phyloP scores from a whole-genome alignment of 2,797 vertebrate genomes.

The Phylloscopus collybita region DNA sequence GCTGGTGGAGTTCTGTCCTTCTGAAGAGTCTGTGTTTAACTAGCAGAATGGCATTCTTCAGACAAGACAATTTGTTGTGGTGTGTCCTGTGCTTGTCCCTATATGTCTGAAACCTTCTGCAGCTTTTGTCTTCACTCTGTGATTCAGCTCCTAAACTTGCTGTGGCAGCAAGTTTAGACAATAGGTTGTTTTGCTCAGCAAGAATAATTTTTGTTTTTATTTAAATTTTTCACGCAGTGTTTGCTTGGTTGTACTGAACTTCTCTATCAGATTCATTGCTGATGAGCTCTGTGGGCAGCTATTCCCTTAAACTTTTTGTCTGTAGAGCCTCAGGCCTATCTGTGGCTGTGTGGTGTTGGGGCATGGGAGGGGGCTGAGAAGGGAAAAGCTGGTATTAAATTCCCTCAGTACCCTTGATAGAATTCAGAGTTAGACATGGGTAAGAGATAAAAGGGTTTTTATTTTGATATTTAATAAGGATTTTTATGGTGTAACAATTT shows the following conservation, averaged over 20 bases:
- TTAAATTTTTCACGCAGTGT: background rate
- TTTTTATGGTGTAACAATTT: background rate
- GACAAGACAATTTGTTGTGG: background rate
- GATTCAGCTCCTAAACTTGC: background rate
- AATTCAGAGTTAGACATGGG: rapidly evolving
- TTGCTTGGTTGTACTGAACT: background rate
- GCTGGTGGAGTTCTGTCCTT: background rate
- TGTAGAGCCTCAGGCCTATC: rapidly evolving
- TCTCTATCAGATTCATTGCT: background rate
- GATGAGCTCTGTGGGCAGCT: background rate
- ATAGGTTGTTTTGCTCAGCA: background rate
- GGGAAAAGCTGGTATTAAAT: background rate
- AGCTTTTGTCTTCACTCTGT: background rate
- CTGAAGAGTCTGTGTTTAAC: background rate
- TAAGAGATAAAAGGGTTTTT: background rate
- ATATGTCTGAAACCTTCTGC: background rate
- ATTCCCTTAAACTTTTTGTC: background rate
- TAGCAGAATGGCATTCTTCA: background rate
- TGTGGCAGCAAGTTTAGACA: background rate
- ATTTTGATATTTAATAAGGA: background rate
- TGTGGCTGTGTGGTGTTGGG: rapidly evolving
- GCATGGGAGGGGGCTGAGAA: background rate
- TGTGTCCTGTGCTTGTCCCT: background rate
- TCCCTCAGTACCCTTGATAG: background rate
- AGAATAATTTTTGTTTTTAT: background rate